These are phyloP conservation scores for Drosophila kikkawai DNA, from an alignment of 1,140 invertebrate species.

Conservation along the genomic window DNA sequence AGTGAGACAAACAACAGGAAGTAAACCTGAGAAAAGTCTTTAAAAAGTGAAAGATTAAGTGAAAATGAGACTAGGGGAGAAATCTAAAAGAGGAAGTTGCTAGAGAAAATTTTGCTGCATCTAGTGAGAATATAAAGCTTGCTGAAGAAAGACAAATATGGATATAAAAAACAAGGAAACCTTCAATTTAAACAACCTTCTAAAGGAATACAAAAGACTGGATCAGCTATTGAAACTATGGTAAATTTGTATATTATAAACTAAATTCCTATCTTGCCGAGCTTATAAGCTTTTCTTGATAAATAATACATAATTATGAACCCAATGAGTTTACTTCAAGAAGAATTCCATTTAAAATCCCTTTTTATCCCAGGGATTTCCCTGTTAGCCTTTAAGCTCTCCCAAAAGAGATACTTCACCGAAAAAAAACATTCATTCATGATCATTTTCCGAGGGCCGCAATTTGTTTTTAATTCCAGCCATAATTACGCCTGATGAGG, in stretches of 20 bases:
- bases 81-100: constrained; percentile 24
- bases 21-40: constrained; percentile 25
- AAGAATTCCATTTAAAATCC: background rate
- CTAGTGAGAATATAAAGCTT: background rate
- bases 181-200: background rate
- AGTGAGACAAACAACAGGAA: constrained; percentile 40
- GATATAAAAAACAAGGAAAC: constrained; percentile 3
- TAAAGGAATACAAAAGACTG: constrained; percentile 9
- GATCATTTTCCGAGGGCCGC: constrained; percentile 31
- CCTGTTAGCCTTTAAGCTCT: background rate
- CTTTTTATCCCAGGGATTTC: background rate
- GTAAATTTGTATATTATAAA: background rate
- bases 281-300: too few species aligned
- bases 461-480: constrained; percentile 22
- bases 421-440: constrained; percentile 12
- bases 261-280: background rate
- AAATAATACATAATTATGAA: background rate
- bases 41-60: constrained; percentile 51
- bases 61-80: constrained; percentile 17
- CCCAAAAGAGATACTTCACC: background rate
- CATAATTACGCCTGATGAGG: constrained; percentile 37
- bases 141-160: constrained; percentile 6
- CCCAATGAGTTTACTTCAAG: background rate
- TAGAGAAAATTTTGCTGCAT: constrained; percentile 7
- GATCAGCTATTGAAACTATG: constrained; percentile 7